Evolutionary conservation across 2,113 vertebrate species (phyloP), one percentile per base, ranked within the genome.

Genomic region (Lagenorhynchus albirostris): DNA sequence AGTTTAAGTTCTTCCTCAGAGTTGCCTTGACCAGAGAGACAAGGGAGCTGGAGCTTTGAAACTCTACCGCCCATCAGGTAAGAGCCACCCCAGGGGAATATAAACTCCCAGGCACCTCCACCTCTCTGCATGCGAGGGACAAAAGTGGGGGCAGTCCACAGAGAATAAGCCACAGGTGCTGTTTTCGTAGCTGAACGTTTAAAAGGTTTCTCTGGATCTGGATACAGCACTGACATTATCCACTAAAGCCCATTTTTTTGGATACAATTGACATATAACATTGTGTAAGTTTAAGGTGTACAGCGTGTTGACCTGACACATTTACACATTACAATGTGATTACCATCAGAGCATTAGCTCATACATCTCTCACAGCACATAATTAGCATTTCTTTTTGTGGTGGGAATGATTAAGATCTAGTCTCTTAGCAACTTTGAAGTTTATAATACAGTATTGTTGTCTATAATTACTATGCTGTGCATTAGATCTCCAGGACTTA

Each of bases 391-490:
- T 71, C 60, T 60, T 68, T 83, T 68, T 83, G 38, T 89, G 77
- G 38, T 89, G 53, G 15, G 38, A 89, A 89, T 70, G 67, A 68
- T 60, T 93, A 82, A 83, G 62, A 83, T 82, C 36, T 68, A 89
- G 62, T 88, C 90, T 89, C 77, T 50, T 83, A 82, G 90, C 58
- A 74, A 82, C 77, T 93, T 67, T 89, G 76, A 92, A 67, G 33
- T n/a, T 88, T 82, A 47, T 33, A 88, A 82, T 60, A 83, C 11
- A 36, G 50, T 41, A 77, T 6, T 31, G 11, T 29, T 83, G 67
- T 38, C 76, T 82, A 93, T 77, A 89, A 89, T 93, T 60, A 83
- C 55, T 58, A 20, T n/a, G 63, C 44, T 80, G 63, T 71, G 17
- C 63, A 60, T 76, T 76, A 89, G 68, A 44, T 83, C 60, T 89